phyloP scores from a whole-genome alignment of 2,888 invertebrate genomes.

The Aricia artaxerxes region DNA sequence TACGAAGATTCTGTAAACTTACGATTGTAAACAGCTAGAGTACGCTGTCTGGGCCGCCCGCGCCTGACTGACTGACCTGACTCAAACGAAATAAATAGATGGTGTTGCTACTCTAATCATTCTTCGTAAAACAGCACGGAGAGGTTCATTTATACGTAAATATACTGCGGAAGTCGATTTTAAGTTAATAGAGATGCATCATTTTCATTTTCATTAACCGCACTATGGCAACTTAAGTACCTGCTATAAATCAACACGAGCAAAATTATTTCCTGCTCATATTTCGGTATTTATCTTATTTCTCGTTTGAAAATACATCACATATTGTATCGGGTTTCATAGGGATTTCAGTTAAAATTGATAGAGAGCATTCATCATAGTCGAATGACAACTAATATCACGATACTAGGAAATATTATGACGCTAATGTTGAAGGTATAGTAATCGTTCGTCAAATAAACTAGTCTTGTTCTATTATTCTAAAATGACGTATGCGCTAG shows the following conservation, averaged over 20 bases:
- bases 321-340: constrained; percentile 28
- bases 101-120: neutral
- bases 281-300: constrained; percentile 16
- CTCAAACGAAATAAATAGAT: neutral
- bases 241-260: neutral
- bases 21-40: neutral
- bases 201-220: constrained; percentile 14
- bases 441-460: neutral
- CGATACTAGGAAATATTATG: constrained; percentile 21
- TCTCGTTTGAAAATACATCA: constrained; percentile 29
- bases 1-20: neutral
- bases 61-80: too few relatives aligned
- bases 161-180: neutral
- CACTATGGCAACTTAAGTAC: constrained; percentile 15
- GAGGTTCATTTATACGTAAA: neutral
- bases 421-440: constrained; percentile 5
- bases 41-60: too few relatives aligned
- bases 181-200: neutral
- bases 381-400: constrained; percentile 18
- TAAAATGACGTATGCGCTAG: neutral
- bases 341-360: constrained; percentile 30
- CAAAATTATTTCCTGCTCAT: constrained; percentile 23
- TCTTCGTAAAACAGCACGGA: neutral
- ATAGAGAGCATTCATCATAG: constrained; percentile 27
- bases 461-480: neutral